phyloP scores from a whole-genome alignment of 2,888 invertebrate species.

The Heliconius cydno region DNA sequence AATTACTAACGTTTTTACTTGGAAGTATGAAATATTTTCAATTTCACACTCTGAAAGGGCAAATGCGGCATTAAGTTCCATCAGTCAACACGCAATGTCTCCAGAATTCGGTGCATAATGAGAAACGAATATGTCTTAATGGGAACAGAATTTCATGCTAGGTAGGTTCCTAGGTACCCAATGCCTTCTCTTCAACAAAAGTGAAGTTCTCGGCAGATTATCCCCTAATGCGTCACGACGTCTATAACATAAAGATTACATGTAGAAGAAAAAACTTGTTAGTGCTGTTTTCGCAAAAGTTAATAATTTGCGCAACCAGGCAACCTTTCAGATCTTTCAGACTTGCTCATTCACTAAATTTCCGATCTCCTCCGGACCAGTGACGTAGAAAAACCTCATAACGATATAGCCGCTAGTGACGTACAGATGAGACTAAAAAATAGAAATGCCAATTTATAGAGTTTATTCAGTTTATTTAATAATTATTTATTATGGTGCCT shows the following conservation, averaged over 20 bases:
- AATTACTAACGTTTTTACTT: too few species aligned
- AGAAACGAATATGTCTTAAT: too few species aligned
- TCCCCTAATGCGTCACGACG: background rate
- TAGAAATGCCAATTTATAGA: background rate
- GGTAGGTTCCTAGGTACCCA: too few species aligned
- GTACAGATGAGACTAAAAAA: background rate
- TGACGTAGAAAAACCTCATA: constrained; percentile 34
- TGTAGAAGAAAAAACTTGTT: background rate
- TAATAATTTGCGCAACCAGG: constrained; percentile 10
- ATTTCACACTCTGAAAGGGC: background rate
- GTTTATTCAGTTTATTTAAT: too few species aligned
- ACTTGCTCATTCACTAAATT: constrained; percentile 9
- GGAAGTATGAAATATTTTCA: too few species aligned
- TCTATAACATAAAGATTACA: background rate
- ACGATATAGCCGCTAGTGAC: constrained; percentile 18
- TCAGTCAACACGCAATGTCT: too few species aligned
- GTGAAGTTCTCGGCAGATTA: background rate
- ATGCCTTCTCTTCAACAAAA: too few species aligned
- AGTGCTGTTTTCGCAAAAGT: background rate
- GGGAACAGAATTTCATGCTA: too few species aligned
- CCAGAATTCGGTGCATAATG: too few species aligned
- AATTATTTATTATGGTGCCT: too few species aligned
- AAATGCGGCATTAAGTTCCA: background rate
- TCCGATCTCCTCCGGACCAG: constrained; percentile 23
- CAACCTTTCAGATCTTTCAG: constrained; percentile 5